These are phyloP conservation scores for Tyto alba DNA, from an alignment of 2,113 vertebrate species.

Conservation along the genomic window DNA sequence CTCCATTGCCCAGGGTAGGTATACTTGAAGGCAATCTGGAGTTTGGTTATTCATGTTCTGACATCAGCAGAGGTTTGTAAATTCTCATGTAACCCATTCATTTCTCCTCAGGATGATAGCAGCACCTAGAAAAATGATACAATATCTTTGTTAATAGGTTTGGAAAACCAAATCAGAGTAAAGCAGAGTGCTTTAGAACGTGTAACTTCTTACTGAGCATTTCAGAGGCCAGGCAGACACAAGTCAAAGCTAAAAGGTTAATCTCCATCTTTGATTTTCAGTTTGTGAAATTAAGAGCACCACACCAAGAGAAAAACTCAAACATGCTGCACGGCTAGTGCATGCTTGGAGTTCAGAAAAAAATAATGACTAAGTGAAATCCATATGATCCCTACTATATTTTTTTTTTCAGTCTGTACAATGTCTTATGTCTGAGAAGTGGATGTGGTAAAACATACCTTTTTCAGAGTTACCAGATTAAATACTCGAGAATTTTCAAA, in stretches of 20 bases:
- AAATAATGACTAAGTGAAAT: not conserved
- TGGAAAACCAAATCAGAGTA: not conserved
- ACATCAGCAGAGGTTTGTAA: not conserved
- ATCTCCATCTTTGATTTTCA: not conserved
- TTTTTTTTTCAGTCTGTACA: not conserved
- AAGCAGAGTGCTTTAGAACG: not conserved
- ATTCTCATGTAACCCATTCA: not conserved
- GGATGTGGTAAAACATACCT: not conserved
- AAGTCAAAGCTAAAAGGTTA: not conserved
- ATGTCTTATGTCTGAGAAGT: not conserved
- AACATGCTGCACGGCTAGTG: not conserved
- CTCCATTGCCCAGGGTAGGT: not conserved
- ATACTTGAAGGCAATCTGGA: not conserved
- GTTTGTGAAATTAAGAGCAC: not conserved
- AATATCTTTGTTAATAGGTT: not conserved
- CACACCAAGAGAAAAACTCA: not conserved
- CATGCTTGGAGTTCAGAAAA: not conserved
- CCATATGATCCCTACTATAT: accelerated
- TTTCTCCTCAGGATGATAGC: not conserved
- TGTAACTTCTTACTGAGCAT: not conserved
- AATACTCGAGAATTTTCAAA: not conserved
- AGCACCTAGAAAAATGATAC: not conserved
- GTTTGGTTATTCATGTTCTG: not conserved
- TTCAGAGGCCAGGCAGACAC: not conserved
- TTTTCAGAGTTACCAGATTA: not conserved